Percentiles rank a stretch among this genome's conserved stretches.
These are phyloP conservation scores for Sakesphorus luctuosus DNA, from an alignment of 2,113 vertebrate genomes.

Conservation along the genomic window DNA sequence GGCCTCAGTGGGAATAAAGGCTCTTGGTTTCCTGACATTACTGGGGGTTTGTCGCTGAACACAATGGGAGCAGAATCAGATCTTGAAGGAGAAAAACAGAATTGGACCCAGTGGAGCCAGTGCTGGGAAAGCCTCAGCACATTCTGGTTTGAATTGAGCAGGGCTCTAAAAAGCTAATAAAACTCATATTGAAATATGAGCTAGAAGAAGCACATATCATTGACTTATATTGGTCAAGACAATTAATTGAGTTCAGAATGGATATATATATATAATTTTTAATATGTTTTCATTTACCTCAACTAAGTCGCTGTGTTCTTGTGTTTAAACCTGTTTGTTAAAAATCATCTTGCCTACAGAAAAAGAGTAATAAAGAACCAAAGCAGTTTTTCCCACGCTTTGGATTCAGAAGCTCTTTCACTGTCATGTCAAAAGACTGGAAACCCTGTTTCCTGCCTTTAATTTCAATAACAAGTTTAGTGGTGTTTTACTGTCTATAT, in stretches of 20 bases:
- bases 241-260: conserved; percentile 23
- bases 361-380: background rate
- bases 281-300: background rate
- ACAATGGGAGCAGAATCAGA: conserved; percentile 62
- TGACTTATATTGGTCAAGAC: conserved; percentile 16
- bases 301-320: background rate
- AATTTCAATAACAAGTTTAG: conserved; percentile 73
- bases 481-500: conserved; percentile 74
- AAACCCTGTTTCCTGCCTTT: conserved; percentile 76
- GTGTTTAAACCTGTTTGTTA: background rate
- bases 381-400: conserved; percentile 62
- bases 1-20: conserved; percentile 50
- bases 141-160: conserved; percentile 56
- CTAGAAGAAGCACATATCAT: background rate
- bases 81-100: conserved; percentile 46
- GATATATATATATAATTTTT: background rate
- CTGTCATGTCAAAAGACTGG: conserved; percentile 66
- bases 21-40: conserved; percentile 53
- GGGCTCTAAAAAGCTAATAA: conserved; percentile 51
- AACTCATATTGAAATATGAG: conserved; percentile 55
- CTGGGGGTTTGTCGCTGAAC: conserved; percentile 36
- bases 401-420: conserved; percentile 71
- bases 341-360: background rate
- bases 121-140: conserved; percentile 45
- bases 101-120: conserved; percentile 51